Percentiles rank a stretch among this genome's conserved stretches.
phyloP scores from a whole-genome alignment of 2,797 vertebrate species.

The Molossus molossus region DNA sequence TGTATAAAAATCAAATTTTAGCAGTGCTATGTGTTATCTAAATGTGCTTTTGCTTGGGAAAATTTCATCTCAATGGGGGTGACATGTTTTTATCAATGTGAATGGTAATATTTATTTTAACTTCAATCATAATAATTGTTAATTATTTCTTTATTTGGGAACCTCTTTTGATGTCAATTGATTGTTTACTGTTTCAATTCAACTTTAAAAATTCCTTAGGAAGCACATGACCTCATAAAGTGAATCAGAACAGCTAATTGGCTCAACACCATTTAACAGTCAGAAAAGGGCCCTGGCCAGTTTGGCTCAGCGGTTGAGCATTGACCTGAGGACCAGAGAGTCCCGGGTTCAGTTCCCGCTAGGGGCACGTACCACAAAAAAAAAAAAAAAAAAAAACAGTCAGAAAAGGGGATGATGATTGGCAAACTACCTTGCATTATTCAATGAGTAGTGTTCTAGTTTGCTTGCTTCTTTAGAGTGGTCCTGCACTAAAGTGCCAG shows the following conservation, averaged over 20 bases:
- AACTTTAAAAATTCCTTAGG: slow-evolving; percentile 50
- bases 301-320: no score
- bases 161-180: not conserved
- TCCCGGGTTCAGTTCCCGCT: no score
- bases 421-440: not conserved
- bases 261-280: not conserved
- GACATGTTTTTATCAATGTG: not conserved
- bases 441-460: not conserved
- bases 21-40: not conserved
- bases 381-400: not conserved
- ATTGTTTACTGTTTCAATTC: not conserved
- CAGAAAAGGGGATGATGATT: not conserved
- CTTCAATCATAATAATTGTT: not conserved
- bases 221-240: not conserved
- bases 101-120: slow-evolving; percentile 14
- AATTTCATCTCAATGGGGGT: not conserved
- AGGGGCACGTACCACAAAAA: no score
- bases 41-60: not conserved
- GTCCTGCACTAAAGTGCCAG: not conserved
- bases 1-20: not conserved
- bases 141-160: not conserved
- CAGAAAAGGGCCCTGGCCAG: not conserved
- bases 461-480: not conserved
- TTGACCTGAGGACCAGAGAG: no score
- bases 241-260: not conserved